These are phyloP conservation scores for Choristoneura rosaceana DNA, from an alignment of 2,888 invertebrate genomes.

Conservation along the genomic window DNA sequence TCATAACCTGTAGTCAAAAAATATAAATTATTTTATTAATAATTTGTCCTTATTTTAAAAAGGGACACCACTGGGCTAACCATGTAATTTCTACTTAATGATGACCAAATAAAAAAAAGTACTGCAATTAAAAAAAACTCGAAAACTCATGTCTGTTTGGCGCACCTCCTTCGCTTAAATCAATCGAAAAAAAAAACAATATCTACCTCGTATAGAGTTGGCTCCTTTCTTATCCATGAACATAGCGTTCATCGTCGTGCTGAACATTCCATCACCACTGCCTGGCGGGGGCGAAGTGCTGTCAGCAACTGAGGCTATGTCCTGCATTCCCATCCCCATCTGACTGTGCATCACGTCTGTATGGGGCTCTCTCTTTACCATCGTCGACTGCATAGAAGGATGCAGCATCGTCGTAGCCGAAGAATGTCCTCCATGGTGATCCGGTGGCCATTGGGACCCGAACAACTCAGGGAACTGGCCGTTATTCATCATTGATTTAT, in stretches of 20 bases:
- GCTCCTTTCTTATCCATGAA: slow-evolving; percentile 87
- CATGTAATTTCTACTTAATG: too few species aligned
- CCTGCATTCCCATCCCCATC: slow-evolving; percentile 73
- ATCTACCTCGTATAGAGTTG: slow-evolving; percentile 88
- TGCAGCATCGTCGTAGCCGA: slow-evolving; percentile 80
- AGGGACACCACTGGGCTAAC: neutral
- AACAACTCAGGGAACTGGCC: slow-evolving; percentile 81
- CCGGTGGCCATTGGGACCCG: slow-evolving; percentile 83
- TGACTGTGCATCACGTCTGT: slow-evolving; percentile 71
- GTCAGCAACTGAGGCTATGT: slow-evolving; percentile 80
- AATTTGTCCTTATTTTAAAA: neutral
- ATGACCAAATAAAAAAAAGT: too few species aligned
- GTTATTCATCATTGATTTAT: slow-evolving; percentile 70
- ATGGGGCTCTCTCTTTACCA: slow-evolving; percentile 75
- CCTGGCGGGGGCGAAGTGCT: slow-evolving; percentile 87
- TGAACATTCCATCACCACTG: slow-evolving; percentile 76
- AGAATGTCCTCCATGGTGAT: slow-evolving; percentile 79
- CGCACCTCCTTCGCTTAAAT: too few species aligned
- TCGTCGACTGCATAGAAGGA: slow-evolving; percentile 66
- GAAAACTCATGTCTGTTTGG: too few species aligned
- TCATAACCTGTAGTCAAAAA: neutral
- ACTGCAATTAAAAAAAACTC: too few species aligned
- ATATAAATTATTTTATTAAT: too few species aligned
- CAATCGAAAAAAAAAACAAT: slow-evolving; percentile 11
- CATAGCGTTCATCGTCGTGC: slow-evolving; percentile 76